phyloP scores from a whole-genome alignment of 1,140 invertebrate genomes.

The Brachionus plicatilis region DNA sequence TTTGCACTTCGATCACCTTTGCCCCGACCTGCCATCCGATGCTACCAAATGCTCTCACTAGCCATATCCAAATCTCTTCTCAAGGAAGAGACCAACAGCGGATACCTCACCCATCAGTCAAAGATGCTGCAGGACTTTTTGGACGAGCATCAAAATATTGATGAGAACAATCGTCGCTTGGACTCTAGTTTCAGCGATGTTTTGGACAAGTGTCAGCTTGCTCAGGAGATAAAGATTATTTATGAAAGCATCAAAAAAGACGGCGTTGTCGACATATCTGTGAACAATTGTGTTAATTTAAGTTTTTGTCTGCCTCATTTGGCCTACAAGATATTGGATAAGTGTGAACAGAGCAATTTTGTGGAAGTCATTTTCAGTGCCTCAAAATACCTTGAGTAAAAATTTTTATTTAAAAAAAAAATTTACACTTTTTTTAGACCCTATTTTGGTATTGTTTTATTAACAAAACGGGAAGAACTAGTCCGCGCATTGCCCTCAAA shows the following conservation, averaged over 20 bases:
- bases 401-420: neutral
- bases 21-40: conserved; percentile 7
- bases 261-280: neutral
- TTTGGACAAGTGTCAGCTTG: neutral
- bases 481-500: neutral
- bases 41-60: neutral
- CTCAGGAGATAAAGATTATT: conserved; percentile 19
- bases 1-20: conserved; percentile 19
- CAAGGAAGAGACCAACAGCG: conserved; percentile 24
- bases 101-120: neutral
- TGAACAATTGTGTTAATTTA: conserved; percentile 26
- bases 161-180: conserved; percentile 6
- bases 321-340: neutral
- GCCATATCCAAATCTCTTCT: neutral
- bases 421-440: neutral
- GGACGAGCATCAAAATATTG: conserved; percentile 9
- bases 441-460: conserved; percentile 12
- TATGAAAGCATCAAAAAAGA: conserved; percentile 10
- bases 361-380: conserved; percentile 15
- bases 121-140: neutral
- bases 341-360: conserved; percentile 33
- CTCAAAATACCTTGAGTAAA: conserved; percentile 24
- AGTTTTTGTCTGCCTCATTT: conserved; percentile 39
- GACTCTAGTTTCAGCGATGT: conserved; percentile 13
- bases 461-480: neutral